phyloP scores from a whole-genome alignment of 2,888 invertebrate species.

The Harmothoe impar region DNA sequence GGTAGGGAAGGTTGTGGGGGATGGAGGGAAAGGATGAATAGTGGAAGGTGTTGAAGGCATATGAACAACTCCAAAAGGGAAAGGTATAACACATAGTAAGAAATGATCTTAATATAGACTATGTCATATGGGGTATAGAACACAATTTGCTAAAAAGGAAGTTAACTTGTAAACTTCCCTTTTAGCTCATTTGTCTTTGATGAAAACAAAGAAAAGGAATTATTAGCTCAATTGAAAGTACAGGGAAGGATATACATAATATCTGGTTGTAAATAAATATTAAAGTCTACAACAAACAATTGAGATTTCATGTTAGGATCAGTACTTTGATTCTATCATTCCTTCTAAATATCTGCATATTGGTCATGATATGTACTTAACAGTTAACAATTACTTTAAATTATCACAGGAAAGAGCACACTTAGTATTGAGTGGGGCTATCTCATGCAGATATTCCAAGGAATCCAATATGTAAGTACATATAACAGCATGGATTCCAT shows the following conservation, averaged over 20 bases:
- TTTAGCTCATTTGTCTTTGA: not conserved
- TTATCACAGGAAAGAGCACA: not conserved
- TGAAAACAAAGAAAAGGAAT: not conserved
- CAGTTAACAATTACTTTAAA: no score
- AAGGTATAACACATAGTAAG: not conserved
- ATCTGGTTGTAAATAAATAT: not conserved
- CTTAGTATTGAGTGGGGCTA: not conserved
- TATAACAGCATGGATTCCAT: no score
- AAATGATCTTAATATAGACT: not conserved
- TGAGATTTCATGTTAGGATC: not conserved
- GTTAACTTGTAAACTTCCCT: not conserved
- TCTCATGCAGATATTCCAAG: conserved; percentile 34
- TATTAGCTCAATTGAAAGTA: not conserved
- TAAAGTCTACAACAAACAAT: conserved; percentile 30
- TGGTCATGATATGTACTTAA: not conserved
- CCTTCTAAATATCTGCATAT: conserved; percentile 52
- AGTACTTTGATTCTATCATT: not conserved
- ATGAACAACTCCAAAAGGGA: not conserved
- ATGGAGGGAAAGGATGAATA: not conserved
- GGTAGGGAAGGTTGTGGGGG: not conserved
- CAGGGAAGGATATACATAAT: not conserved
- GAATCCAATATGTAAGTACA: not conserved
- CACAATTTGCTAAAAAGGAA: conserved; percentile 31
- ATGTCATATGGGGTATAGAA: not conserved
- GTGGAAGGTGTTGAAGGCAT: not conserved